Conservation (phyloP, 2,797 vertebrate genomes). For the Strix occidentalis region DNA sequence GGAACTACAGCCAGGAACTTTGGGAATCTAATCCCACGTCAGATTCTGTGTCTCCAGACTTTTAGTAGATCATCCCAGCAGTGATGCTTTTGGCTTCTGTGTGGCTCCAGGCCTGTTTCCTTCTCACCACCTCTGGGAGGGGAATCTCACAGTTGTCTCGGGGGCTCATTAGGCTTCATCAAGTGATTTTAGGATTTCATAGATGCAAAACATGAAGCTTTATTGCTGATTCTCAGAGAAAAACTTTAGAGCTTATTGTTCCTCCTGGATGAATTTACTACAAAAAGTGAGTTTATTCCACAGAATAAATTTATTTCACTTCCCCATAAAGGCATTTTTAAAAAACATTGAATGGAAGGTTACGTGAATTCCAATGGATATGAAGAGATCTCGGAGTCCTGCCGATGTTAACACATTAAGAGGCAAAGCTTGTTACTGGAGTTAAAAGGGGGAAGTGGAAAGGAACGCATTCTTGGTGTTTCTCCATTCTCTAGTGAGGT, state of each 20-base stretch:
- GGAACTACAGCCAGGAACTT: not conserved
- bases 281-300: not conserved
- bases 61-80: not conserved
- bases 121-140: not conserved
- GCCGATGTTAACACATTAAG: not conserved
- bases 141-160: not conserved
- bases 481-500: not conserved
- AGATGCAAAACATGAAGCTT: not conserved
- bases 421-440: not conserved
- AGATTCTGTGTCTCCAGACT: not conserved
- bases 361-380: not conserved
- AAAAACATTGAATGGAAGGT: not conserved
- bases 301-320: not conserved
- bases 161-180: not conserved
- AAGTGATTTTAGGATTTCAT: not conserved
- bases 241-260: not conserved
- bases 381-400: not conserved
- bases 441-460: not conserved
- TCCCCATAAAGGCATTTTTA: not conserved
- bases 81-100: not conserved
- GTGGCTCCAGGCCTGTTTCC: not conserved
- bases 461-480: not conserved
- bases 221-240: not conserved
- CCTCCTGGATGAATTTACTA: not conserved
- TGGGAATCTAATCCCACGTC: not conserved